Evolutionary conservation across 2,888 invertebrate genomes (phyloP).

Genomic region (Mimachlamys varia): DNA sequence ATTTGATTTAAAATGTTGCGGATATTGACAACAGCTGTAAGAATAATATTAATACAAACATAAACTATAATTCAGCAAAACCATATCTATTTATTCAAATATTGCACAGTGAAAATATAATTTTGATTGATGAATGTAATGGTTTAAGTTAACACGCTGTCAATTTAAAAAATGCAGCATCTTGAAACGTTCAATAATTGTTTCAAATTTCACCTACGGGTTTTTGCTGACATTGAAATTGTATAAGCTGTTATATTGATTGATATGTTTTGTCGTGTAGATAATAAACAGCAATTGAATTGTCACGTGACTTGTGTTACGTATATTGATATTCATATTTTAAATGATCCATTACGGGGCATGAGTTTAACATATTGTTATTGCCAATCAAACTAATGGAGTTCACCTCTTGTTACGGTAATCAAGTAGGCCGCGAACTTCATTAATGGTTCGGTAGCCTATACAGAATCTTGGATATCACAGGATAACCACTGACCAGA

Average conservation of each 20-base stretch:
- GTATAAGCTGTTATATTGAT: background rate
- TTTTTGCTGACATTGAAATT: background rate
- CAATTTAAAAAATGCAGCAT: background rate
- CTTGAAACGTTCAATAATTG: background rate
- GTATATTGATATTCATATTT: background rate
- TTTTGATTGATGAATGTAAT: slow-evolving; percentile 6
- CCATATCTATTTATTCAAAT: too few relatives aligned
- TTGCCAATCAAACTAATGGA: too few relatives aligned
- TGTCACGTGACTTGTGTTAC: background rate
- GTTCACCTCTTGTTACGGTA: too few relatives aligned
- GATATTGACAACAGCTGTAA: too few relatives aligned
- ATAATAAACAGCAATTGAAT: background rate
- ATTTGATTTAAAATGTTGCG: too few relatives aligned
- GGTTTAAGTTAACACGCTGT: background rate
- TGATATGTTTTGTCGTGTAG: background rate
- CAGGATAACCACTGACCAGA: too few relatives aligned
- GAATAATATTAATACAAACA: too few relatives aligned
- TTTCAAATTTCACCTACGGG: background rate
- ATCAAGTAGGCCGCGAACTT: too few relatives aligned
- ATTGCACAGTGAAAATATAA: background rate
- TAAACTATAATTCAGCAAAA: too few relatives aligned
- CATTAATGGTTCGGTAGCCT: too few relatives aligned
- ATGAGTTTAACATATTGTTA: too few relatives aligned
- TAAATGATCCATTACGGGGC: background rate
- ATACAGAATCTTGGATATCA: too few relatives aligned